Evolutionary conservation across 1,140 invertebrate genomes (phyloP).

Genomic region (Atta texana): DNA sequence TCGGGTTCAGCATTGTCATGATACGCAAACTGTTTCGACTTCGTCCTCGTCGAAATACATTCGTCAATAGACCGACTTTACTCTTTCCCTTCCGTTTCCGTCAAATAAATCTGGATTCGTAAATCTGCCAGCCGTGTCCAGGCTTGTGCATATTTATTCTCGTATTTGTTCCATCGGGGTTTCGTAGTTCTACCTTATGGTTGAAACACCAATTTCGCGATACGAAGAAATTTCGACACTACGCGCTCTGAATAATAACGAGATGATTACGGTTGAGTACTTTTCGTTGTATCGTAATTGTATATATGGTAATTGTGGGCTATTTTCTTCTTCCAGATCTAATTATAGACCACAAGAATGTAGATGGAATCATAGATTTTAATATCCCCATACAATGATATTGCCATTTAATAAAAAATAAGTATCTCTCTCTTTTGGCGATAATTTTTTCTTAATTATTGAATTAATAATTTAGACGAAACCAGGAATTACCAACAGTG

Average conservation of each 20-base stretch:
- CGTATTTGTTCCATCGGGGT: slow-evolving; percentile 8
- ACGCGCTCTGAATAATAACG: background rate
- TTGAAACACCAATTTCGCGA: background rate
- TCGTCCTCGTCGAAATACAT: slow-evolving; percentile 50
- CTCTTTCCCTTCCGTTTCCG: slow-evolving; percentile 51
- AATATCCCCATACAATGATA: background rate
- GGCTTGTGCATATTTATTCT: slow-evolving; percentile 37
- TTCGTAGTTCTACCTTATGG: background rate
- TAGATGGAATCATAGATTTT: background rate
- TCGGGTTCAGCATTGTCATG: slow-evolving; percentile 39
- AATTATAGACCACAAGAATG: background rate
- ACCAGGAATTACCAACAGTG: slow-evolving; percentile 14
- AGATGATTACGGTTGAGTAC: background rate
- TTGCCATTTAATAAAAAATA: background rate
- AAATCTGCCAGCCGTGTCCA: slow-evolving; percentile 51
- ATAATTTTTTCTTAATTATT: background rate
- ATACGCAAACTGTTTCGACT: slow-evolving; percentile 45
- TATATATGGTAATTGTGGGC: background rate
- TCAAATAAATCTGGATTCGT: slow-evolving; percentile 45
- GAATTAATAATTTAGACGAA: slow-evolving; percentile 29
- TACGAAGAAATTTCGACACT: background rate
- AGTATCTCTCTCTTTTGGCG: background rate
- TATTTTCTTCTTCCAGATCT: background rate
- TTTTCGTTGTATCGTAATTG: background rate
- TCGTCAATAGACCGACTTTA: slow-evolving; percentile 46